These are phyloP conservation scores for Erebia palarica DNA, from an alignment of 2,888 invertebrate species.

Conservation along the genomic window DNA sequence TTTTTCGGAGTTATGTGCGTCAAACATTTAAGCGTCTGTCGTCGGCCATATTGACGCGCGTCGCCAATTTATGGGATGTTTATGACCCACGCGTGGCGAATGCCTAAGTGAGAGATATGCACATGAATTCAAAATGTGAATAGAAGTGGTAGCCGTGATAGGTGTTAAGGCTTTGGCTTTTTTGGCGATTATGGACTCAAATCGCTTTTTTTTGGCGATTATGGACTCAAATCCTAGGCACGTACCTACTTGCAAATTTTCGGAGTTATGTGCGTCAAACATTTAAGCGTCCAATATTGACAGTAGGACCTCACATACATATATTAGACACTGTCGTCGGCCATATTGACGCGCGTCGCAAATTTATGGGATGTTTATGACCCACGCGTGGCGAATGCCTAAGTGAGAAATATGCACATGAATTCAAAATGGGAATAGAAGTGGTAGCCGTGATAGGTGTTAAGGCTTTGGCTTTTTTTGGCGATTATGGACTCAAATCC, in stretches of 20 bases:
- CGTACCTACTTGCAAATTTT: no score
- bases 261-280: no score
- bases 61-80: slow-evolving; percentile 38
- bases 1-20: no score
- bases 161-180: not conserved
- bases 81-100: slow-evolving; percentile 37
- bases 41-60: slow-evolving; percentile 41
- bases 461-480: no score
- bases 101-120: slow-evolving; percentile 26
- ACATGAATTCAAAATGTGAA: not conserved
- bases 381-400: slow-evolving; percentile 36
- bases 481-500: no score
- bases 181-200: no score
- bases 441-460: not conserved
- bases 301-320: slow-evolving; percentile 23
- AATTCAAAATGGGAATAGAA: not conserved
- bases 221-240: no score
- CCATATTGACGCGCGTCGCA: slow-evolving; percentile 42
- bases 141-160: no score
- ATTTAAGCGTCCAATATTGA: slow-evolving; percentile 43
- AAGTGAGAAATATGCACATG: slow-evolving; percentile 21
- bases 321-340: slow-evolving; percentile 31
- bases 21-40: slow-evolving; percentile 15
- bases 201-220: no score
- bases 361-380: slow-evolving; percentile 37